Evolutionary conservation across 2,888 invertebrate species (phyloP), one percentile per base, ranked within the genome.

Genomic region (Lycaena phlaeas): DNA sequence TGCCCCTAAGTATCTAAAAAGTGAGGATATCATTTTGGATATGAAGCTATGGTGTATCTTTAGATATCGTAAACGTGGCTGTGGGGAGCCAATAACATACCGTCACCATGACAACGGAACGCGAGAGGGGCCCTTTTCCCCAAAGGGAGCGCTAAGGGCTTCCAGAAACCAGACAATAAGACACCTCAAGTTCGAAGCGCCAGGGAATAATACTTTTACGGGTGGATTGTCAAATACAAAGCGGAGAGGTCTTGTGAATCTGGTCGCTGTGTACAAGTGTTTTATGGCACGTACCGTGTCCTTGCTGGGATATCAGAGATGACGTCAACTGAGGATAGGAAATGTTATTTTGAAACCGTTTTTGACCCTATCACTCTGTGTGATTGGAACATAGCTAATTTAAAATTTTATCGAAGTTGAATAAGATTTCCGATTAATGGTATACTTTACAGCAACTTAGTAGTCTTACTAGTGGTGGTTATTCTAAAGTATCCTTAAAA

Each of bases 1-100:
- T n/a, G n/a, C n/a, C n/a, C n/a, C n/a, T n/a, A n/a, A n/a, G n/a
- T n/a, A n/a, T n/a, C n/a, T n/a, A n/a, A n/a, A n/a, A n/a, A n/a
- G n/a, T n/a, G n/a, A n/a, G n/a, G n/a, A n/a, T 42, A 42, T 44
- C 42, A 45, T 48, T 38, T 50, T 30, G 49, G 43, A 45, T 43
- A 38, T 37, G 38, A 12, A 28, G 25, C 17, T 29, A 27, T 28
- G 26, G 38, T 27, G 41, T 46, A 4, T 42, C 37, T 43, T 41
- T 62, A 59, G 56, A 57, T 55, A 57, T 60, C 53, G 57, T 56
- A 55, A 64, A 59, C 61, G 63, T 62, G 63, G 60, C 70, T 61
- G 70, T 64, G 65, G 76, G 78, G 81, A 74, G 77, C 72, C 73
- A 76, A 76, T 72, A 81, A 68, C 71, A 79, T 63, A 66, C 68